Base-by-base conservation (phyloP, 2,888 invertebrate species). In the Monochamus alternatus region DNA sequence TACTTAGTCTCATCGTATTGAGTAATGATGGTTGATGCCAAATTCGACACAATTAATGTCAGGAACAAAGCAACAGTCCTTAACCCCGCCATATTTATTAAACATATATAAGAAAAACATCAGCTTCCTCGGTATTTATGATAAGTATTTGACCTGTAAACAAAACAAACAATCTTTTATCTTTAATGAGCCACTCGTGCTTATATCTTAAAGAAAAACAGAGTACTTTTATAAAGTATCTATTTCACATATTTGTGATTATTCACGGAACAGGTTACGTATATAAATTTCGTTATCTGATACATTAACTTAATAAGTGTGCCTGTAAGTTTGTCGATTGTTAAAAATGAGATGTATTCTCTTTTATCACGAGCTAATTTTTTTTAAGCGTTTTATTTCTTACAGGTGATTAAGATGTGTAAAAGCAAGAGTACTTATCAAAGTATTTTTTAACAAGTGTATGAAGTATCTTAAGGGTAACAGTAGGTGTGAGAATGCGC, bases 1-100 rank as follows among this genome's bases (percentile, higher is more conserved):
- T 93, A 96, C 78, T 89, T 89, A n/a, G 32, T 76, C n/a, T 59
- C 51, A 60, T 71, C 71, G 51, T 14, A 2, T 63, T 51, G 32
- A 30, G 5, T 71, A 52, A 71, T 52, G 7, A 71, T 38, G 4
- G 10, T 71, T 44, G 52, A 22, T 22, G 52, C 32, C 32, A 71
- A 31, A 62, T 4, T 31, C 3, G 31, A 22, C 44, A n/a, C 47
- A 31, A 44, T 5, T n/a, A 60, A 47, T 31, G 60, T 43, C 47
- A 69, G 44, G n/a, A 59, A 9, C 38, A 43, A 68, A 0, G 44
- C 31, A 14, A 59, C 2, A 43, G 22, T 55, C n/a, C 31, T 2
- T 31, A 32, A 52, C 3, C 66, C 14, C 12, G 31, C 32, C 66
- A 66, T 66, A 31, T 66, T 32, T 66, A 52, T 10, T n/a, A 47